These are phyloP conservation scores for Petroica traversi DNA, from an alignment of 2,113 vertebrate species.

Conservation along the genomic window DNA sequence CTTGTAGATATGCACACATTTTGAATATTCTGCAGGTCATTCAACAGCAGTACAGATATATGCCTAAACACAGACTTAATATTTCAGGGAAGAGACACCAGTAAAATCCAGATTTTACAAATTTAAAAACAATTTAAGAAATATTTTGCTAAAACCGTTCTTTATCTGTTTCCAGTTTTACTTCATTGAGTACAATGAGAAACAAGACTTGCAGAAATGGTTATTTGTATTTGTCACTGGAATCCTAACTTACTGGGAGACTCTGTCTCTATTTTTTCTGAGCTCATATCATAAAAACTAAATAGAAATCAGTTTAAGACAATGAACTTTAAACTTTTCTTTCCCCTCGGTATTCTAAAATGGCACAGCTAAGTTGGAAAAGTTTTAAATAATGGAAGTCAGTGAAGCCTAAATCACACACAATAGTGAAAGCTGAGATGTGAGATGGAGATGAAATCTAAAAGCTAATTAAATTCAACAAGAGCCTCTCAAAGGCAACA, in stretches of 20 bases:
- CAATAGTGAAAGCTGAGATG: slow-evolving; percentile 65
- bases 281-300: slow-evolving; percentile 46
- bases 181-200: slow-evolving; percentile 23
- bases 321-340: slow-evolving; percentile 36
- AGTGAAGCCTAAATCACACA: slow-evolving; percentile 68
- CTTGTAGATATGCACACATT: background rate
- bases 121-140: background rate
- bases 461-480: slow-evolving; percentile 78
- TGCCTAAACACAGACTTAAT: background rate
- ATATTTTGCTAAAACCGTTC: background rate
- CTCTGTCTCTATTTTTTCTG: slow-evolving; percentile 23
- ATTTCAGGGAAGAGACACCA: background rate
- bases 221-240: slow-evolving; percentile 50
- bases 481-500: slow-evolving; percentile 68
- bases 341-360: background rate
- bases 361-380: slow-evolving; percentile 42
- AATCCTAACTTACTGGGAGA: background rate
- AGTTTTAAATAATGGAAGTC: slow-evolving; percentile 69
- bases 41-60: background rate
- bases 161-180: slow-evolving; percentile 55
- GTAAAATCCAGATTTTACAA: background rate
- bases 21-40: background rate
- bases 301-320: slow-evolving; percentile 59
- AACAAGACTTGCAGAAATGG: slow-evolving; percentile 34
- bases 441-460: slow-evolving; percentile 70